These are phyloP conservation scores for Zaprionus camerounensis DNA, from an alignment of 1,140 invertebrate genomes.

Conservation along the genomic window DNA sequence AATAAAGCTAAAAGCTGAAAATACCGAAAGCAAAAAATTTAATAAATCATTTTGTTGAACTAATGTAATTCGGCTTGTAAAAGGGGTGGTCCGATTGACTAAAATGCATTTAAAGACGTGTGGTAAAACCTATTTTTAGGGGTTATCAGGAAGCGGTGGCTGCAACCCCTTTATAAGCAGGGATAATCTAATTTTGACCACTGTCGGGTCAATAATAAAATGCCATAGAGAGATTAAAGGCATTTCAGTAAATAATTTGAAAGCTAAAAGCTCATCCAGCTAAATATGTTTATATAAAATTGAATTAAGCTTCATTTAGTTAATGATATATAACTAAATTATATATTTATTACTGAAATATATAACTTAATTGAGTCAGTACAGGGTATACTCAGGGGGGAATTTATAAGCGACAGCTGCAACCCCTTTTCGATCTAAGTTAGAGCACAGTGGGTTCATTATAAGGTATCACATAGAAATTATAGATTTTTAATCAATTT, in stretches of 20 bases:
- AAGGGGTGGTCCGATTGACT: neutral
- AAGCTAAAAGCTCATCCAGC: neutral
- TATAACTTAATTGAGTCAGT: no score
- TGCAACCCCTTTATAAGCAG: neutral
- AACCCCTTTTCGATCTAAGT: no score
- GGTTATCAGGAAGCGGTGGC: neutral
- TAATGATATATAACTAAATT: no score
- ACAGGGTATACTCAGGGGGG: neutral
- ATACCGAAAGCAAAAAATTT: slow-evolving; percentile 23
- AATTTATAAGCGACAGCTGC: no score
- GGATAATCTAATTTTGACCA: neutral
- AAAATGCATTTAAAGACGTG: neutral
- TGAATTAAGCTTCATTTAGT: neutral
- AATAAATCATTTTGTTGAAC: neutral
- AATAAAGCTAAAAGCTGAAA: neutral
- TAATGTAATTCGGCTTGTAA: neutral
- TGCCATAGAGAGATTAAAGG: neutral
- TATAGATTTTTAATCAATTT: no score
- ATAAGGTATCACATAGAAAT: no score
- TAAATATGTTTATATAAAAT: no score
- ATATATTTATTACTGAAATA: no score
- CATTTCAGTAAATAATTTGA: neutral
- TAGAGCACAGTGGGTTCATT: no score
- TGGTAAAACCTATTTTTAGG: neutral
- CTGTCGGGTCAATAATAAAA: neutral